Evolutionary conservation across 2,797 vertebrate genomes (phyloP), one percentile per base, ranked within the genome.

Genomic region (Pseudomugil gertrudae): DNA sequence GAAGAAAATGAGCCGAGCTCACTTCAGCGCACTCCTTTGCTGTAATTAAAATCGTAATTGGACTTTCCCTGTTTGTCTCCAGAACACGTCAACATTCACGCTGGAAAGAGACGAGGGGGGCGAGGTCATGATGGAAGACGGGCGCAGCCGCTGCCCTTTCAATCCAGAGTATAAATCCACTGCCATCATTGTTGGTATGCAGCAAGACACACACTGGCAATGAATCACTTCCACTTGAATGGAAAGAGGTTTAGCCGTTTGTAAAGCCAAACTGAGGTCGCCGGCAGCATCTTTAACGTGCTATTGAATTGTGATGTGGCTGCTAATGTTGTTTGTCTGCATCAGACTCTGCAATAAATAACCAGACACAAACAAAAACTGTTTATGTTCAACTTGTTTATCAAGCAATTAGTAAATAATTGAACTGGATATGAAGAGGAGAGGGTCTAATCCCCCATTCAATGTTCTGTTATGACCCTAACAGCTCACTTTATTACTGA

Each of bases 141-240:
- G 96, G 50, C 96, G 96, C 72, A 95, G 95, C 6, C 95, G 96
- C 66, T 98, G 96, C 83, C 96, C 96, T 56, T 98, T 97, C 30
- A 96, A 98, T 80, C 96, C 97, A 0, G 95, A 97, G 75, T 98
- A 95, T 88, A 96, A 95, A 82, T 98, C 96, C 80, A 97, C 96
- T 0, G 96, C 96, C 79, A 95, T 98, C 87, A 93, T 97, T 74
- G 96, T 96, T 38, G 96, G 97, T 98, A 89, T 88, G 96, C 76
- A 57, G 15, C 17, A 24, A 51, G 21, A 29, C 7, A 7, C 43
- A 14, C 1, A 24, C 27, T 32, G 56, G 36, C 62, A 65, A 76
- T 57, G 30, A 64, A 32, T 58, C 36, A 38, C 45, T 70, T 43
- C 50, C 6, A 21, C 40, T 47, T 48, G 55, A 29, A 50, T 17